These are phyloP conservation scores for Stramonita haemastoma DNA, from an alignment of 2,888 invertebrate species.

Conservation along the genomic window DNA sequence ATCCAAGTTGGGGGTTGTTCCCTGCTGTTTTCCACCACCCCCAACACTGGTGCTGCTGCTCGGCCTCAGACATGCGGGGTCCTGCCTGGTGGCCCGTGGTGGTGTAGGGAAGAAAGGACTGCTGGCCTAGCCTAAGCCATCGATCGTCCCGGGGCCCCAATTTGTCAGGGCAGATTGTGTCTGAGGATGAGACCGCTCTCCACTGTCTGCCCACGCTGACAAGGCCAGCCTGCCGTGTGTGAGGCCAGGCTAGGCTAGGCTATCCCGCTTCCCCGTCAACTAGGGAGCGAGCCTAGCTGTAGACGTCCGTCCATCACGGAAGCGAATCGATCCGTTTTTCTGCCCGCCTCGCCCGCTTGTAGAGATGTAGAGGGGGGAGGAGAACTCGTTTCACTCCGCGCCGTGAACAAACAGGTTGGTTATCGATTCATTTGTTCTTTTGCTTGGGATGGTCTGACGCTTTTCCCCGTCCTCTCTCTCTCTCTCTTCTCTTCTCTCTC, in stretches of 20 bases:
- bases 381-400: not conserved
- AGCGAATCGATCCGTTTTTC: not conserved
- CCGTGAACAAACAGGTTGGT: slow-evolving; percentile 9
- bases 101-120: no score
- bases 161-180: slow-evolving; percentile 19
- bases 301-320: not conserved
- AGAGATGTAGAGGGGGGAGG: not conserved
- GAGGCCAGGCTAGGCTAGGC: no score
- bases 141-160: not conserved
- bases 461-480: slow-evolving; percentile 3
- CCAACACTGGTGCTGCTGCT: no score
- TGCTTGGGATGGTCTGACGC: not conserved
- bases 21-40: no score
- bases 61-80: no score
- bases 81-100: no score
- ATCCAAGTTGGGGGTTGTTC: no score
- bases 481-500: not conserved
- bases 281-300: no score
- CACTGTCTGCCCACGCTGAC: not conserved
- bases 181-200: slow-evolving; percentile 1
- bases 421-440: not conserved
- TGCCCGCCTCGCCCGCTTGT: not conserved
- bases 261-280: no score
- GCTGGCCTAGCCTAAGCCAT: not conserved
- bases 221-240: no score